Base-by-base conservation (phyloP, 2,888 invertebrate species). In the Cephus spinipes region DNA sequence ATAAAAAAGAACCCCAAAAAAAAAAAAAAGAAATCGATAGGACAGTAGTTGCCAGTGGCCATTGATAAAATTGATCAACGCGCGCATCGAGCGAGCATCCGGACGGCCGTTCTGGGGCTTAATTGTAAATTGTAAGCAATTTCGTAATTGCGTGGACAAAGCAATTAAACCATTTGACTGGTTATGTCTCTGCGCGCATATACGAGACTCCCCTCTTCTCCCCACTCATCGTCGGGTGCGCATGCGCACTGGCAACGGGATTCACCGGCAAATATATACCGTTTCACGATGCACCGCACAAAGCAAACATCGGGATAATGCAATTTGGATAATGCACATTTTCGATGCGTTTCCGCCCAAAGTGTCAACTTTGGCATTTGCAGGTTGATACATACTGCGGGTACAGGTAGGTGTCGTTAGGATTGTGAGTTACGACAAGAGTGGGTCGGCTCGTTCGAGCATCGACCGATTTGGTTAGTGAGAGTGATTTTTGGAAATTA, bases 41-140 rank as follows among this genome's bases (percentile, higher is more conserved):
- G 4, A 40, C 15, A 40, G 40, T 15, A 15, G 40, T 1, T 40
- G 40, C 15, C 15, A 40, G 40, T 40, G 80, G 81, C 83, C 83
- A 84, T 88, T 87, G 84, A 85, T 87, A 88, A 88, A 87, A 88
- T 87, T 87, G 86, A 85, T 87, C 87, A 78, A 35, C 55, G 77
- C 79, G 40, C 15, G 40, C 40, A 40, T 40, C 40, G 40, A 15
- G 40, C 40, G 40, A 40, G 40, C 40, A 15, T 40, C 15, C 15
- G 40, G 6, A 40, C 30, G 69, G 30, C 31, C 69, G 30, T 32
- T 73, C 68, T 55, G 71, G 81, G 32, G n/a, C 79, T 83, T 88
- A 87, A 89, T 89, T 89, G 89, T 87, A 87, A 89, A 89, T 89
- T 88, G 88, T 88, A 88, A 89, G 89, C 89, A 89, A 89, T 89